Evolutionary conservation across 2,888 invertebrate genomes (phyloP).

Genomic region (Lochmaea capreae): DNA sequence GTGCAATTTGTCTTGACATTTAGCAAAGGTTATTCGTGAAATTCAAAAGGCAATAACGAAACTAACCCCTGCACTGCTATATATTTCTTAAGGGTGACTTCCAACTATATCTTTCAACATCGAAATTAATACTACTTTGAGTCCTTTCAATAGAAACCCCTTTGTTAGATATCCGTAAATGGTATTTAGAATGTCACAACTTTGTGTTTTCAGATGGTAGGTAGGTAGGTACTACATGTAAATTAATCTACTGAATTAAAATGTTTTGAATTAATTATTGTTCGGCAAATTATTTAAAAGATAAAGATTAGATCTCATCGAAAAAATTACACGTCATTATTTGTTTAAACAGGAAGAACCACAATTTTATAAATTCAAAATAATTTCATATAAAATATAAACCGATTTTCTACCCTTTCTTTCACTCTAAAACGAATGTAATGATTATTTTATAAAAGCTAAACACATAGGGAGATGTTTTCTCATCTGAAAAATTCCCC

Average conservation of each 20-base stretch:
- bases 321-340: neutral
- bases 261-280: no score
- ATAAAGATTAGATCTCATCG: no score
- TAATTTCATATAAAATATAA: conserved; percentile 25
- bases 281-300: no score
- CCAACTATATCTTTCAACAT: conserved; percentile 52
- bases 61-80: conserved; percentile 62
- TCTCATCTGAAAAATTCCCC: conserved; percentile 33
- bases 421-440: neutral
- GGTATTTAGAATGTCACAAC: conserved; percentile 49
- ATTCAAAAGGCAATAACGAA: conserved; percentile 57
- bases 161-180: conserved; percentile 39
- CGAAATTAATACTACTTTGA: conserved; percentile 50
- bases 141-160: conserved; percentile 46
- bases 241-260: neutral
- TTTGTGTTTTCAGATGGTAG: conserved; percentile 4
- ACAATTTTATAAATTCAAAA: conserved; percentile 22
- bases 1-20: conserved; percentile 53
- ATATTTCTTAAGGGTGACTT: conserved; percentile 61
- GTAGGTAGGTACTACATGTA: neutral
- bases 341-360: neutral
- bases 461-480: conserved; percentile 27
- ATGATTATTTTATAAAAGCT: conserved; percentile 4
- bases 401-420: neutral
- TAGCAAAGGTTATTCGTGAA: conserved; percentile 57